Conservation (phyloP, 2,113 vertebrate species). For the Eulemur rufifrons region DNA sequence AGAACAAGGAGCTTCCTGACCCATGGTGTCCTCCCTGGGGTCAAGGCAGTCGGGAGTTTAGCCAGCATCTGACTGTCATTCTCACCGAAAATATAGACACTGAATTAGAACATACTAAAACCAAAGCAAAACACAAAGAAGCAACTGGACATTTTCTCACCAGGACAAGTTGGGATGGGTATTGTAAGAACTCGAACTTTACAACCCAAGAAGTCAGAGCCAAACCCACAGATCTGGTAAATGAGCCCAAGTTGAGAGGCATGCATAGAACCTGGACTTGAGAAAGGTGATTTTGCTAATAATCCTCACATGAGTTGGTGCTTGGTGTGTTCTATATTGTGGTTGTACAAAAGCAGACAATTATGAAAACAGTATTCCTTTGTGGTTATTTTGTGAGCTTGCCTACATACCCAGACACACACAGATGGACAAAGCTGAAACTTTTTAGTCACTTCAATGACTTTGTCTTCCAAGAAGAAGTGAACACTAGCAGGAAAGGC, state of each 20-base stretch:
- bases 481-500: neutral
- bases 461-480: neutral
- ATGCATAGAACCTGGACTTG: neutral
- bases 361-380: neutral
- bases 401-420: neutral
- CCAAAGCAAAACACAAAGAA: constrained; percentile 18
- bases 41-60: neutral
- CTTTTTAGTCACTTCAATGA: neutral
- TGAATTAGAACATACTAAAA: neutral
- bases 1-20: neutral
- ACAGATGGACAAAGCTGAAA: neutral
- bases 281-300: constrained; percentile 32
- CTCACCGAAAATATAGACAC: neutral
- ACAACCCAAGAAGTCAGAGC: neutral
- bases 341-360: neutral
- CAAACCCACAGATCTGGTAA: constrained; percentile 43
- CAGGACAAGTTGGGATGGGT: neutral
- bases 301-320: neutral
- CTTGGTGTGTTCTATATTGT: neutral
- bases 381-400: neutral
- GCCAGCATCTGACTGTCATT: neutral
- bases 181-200: neutral
- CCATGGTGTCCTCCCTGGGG: neutral
- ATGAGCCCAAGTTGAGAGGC: neutral
- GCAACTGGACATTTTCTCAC: neutral